These are phyloP conservation scores for Sialia sialis DNA, from an alignment of 2,113 vertebrate species.

Conservation along the genomic window DNA sequence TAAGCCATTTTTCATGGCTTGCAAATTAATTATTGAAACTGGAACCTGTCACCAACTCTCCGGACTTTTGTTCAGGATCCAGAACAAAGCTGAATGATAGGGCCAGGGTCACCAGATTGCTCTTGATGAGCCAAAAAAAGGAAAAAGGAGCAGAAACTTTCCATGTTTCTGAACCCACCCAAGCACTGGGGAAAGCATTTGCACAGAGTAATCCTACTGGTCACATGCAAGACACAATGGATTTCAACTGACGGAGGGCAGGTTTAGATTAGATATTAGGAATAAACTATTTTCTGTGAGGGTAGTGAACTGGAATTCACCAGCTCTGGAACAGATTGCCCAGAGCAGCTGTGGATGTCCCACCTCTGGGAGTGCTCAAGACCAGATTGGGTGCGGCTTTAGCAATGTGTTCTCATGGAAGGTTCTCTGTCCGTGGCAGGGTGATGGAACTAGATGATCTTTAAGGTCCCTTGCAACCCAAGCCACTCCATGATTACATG, in stretches of 20 bases:
- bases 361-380: background rate
- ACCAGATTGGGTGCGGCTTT: background rate
- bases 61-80: background rate
- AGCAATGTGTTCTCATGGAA: background rate
- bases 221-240: background rate
- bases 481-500: background rate
- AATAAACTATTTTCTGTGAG: background rate
- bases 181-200: background rate
- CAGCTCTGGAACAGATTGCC: background rate
- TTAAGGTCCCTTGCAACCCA: background rate
- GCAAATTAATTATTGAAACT: slow-evolving; percentile 19
- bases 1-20: slow-evolving; percentile 1
- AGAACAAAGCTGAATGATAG: background rate
- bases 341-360: background rate
- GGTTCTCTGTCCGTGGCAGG: background rate
- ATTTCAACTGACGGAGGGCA: background rate
- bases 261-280: background rate
- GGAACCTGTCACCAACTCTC: background rate
- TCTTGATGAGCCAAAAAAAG: background rate
- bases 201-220: background rate
- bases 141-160: background rate
- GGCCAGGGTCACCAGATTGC: background rate
- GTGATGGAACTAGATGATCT: background rate
- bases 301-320: background rate
- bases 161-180: background rate